Evolutionary conservation across 1,140 invertebrate species (phyloP).

Genomic region (Calephelis nemesis): DNA sequence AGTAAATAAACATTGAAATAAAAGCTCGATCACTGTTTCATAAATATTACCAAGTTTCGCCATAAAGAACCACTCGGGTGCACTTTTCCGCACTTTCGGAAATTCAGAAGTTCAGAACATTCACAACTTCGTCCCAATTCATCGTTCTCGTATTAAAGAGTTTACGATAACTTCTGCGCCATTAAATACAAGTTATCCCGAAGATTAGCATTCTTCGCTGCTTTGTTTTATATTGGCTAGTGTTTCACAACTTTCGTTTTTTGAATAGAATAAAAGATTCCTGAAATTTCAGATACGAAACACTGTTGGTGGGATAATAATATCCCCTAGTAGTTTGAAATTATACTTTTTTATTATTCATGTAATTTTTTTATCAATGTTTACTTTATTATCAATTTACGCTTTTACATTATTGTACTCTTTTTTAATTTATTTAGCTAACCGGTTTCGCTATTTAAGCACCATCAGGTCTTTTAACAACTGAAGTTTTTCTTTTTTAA

Average conservation of each 20-base stretch:
- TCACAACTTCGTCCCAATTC: slow-evolving; percentile 16
- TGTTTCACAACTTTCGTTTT: slow-evolving; percentile 10
- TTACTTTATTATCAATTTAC: no score
- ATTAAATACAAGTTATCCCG: slow-evolving; percentile 17
- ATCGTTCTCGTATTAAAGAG: slow-evolving; percentile 19
- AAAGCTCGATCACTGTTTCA: slow-evolving; percentile 9
- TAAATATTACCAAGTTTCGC: neutral
- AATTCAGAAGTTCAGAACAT: slow-evolving; percentile 10
- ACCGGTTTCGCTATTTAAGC: no score
- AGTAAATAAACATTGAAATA: neutral
- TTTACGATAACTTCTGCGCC: slow-evolving; percentile 12
- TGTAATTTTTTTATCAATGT: no score
- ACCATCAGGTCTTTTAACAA: no score
- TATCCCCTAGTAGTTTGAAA: no score
- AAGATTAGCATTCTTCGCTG: slow-evolving; percentile 17
- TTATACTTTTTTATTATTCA: no score
- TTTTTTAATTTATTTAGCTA: no score
- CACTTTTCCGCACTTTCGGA: slow-evolving; percentile 15
- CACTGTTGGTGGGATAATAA: no score
- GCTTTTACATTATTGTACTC: no score
- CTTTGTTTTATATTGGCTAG: slow-evolving; percentile 1
- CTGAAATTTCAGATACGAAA: neutral
- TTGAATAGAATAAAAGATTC: neutral
- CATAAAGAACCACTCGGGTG: slow-evolving; percentile 18
- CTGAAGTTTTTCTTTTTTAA: no score